Percentiles rank a stretch among this genome's conserved stretches.
Conservation (phyloP, 2,797 vertebrate species). For the Rhabdomys pumilio region DNA sequence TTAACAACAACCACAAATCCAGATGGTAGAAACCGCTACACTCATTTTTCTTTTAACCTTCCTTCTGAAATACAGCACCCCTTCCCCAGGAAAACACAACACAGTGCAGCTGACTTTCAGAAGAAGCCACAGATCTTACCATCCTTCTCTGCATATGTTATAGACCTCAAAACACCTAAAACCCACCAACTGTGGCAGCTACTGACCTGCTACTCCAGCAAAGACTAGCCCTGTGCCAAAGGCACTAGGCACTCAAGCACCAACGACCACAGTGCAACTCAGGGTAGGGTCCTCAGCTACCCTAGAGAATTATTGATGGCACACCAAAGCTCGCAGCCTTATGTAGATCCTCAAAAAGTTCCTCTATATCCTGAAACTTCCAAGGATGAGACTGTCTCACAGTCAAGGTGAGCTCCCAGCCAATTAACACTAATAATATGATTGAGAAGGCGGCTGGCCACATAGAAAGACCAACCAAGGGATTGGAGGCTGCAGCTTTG, state of each 20-base stretch:
- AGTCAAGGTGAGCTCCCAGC: neutral
- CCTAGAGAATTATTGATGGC: neutral
- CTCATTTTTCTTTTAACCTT: neutral
- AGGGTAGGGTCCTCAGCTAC: neutral
- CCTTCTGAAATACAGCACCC: neutral
- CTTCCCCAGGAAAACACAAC: neutral
- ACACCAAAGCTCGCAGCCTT: neutral
- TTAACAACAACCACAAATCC: neutral
- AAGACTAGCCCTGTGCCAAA: neutral
- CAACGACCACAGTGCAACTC: neutral
- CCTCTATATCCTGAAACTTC: neutral
- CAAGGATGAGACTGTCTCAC: neutral
- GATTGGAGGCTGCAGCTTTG: neutral
- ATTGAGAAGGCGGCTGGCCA: neutral
- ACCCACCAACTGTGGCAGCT: neutral
- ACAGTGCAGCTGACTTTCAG: neutral
- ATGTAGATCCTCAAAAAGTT: neutral
- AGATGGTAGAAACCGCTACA: neutral
- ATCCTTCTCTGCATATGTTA: neutral
- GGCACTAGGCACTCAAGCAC: neutral
- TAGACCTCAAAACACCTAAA: neutral
- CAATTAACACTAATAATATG: neutral
- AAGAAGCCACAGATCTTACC: constrained; percentile 16
- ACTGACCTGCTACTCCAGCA: neutral
- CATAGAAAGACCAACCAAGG: neutral